A percentile compares a stretch with the other conserved stretches of the same genome.
Conservation (phyloP, 2,113 vertebrate species). For the Malaclemys terrapin region DNA sequence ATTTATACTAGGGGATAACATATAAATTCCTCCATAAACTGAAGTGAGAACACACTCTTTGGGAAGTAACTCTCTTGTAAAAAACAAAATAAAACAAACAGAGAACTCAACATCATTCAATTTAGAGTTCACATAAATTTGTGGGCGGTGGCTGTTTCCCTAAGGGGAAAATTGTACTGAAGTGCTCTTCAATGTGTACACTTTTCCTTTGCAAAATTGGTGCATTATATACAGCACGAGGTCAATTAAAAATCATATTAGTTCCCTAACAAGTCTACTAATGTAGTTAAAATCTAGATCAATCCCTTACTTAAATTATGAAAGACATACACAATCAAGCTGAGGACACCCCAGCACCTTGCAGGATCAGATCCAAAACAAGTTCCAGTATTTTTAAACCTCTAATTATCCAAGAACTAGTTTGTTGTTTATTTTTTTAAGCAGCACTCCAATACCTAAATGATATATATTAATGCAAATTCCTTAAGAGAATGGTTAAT, state of each 20-base stretch:
- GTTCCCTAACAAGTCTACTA: neutral
- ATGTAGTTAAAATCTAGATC: neutral
- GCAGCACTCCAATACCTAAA: neutral
- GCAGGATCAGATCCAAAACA: neutral
- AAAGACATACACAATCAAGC: neutral
- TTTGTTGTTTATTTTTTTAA: neutral
- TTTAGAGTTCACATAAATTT: neutral
- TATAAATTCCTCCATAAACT: neutral
- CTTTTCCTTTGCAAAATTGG: neutral
- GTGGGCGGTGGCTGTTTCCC: neutral
- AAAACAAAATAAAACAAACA: neutral
- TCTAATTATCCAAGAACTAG: rapidly evolving
- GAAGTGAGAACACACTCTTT: neutral
- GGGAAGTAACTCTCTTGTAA: neutral
- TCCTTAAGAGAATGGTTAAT: neutral
- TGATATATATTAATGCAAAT: neutral
- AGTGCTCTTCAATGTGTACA: neutral
- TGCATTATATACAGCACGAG: neutral
- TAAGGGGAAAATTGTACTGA: neutral
- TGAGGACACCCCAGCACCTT: neutral
- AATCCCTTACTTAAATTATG: too few relatives aligned
- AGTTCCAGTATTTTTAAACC: neutral
- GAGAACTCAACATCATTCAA: neutral
- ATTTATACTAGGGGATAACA: neutral
- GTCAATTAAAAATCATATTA: neutral